These are phyloP conservation scores for Rhinolophus sinicus DNA, from an alignment of 2,113 vertebrate species.

Conservation along the genomic window DNA sequence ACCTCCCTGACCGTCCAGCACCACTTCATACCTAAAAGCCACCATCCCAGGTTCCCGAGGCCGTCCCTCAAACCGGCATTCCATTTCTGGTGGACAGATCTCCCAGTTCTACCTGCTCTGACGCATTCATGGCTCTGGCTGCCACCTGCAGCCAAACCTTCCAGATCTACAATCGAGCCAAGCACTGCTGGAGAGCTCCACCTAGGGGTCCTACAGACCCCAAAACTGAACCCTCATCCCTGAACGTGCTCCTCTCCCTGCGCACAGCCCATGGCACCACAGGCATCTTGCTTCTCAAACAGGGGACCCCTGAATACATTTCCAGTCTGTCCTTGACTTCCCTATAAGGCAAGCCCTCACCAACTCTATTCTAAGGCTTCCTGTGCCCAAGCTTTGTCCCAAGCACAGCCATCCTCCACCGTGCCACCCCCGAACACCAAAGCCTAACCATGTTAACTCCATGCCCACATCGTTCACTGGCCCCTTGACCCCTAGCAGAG, in stretches of 20 bases:
- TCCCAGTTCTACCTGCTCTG: not conserved
- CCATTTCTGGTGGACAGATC: not conserved
- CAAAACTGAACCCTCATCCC: not conserved
- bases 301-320: not conserved
- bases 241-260: not conserved
- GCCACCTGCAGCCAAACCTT: rapidly evolving
- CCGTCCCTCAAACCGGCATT: not conserved
- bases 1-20: rapidly evolving
- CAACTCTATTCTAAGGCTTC: not conserved
- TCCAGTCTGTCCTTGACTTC: not conserved
- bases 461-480: not conserved
- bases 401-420: not conserved
- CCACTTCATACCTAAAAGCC: not conserved
- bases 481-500: not conserved
- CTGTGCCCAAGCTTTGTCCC: not conserved
- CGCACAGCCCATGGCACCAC: not conserved
- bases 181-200: not conserved
- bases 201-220: conserved; percentile 18
- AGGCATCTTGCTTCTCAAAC: not conserved
- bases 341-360: not conserved
- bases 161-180: rapidly evolving
- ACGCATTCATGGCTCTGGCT: no score
- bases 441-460: not conserved
- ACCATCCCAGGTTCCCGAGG: not conserved
- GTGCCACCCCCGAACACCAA: not conserved